phyloP scores from a whole-genome alignment of 2,113 vertebrate species.

The Bubo scandiacus region DNA sequence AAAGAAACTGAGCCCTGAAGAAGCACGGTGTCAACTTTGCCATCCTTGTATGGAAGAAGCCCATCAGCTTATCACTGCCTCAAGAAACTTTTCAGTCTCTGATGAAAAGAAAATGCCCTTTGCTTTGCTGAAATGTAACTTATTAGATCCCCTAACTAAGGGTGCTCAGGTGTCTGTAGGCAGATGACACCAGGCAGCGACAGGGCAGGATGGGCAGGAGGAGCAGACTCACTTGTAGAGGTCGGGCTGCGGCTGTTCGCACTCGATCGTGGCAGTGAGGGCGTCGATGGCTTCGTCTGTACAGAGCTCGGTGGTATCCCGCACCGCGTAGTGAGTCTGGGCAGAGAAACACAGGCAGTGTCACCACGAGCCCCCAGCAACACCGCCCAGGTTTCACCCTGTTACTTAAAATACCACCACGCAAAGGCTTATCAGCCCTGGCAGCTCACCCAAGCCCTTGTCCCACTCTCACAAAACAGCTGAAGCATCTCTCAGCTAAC shows the following conservation, averaged over 20 bases:
- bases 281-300: constrained; percentile 81
- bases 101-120: accelerated
- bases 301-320: constrained; percentile 76
- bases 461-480: background rate
- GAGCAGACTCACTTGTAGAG: constrained; percentile 90
- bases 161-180: background rate
- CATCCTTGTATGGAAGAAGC: background rate
- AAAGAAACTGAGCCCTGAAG: background rate
- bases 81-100: background rate
- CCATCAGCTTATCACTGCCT: background rate
- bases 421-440: background rate
- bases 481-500: background rate
- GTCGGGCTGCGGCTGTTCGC: constrained; percentile 96
- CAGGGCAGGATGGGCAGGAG: background rate
- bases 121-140: background rate
- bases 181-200: background rate
- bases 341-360: background rate
- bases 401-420: background rate
- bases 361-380: background rate
- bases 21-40: accelerated
- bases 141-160: accelerated
- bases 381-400: accelerated
- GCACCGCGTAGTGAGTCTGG: constrained; percentile 92
- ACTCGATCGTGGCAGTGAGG: constrained; percentile 90
- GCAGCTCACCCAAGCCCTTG: background rate